Percentiles rank a stretch among this genome's conserved stretches.
phyloP scores from a whole-genome alignment of 1,140 invertebrate species.

The Adoxophyes honmai region DNA sequence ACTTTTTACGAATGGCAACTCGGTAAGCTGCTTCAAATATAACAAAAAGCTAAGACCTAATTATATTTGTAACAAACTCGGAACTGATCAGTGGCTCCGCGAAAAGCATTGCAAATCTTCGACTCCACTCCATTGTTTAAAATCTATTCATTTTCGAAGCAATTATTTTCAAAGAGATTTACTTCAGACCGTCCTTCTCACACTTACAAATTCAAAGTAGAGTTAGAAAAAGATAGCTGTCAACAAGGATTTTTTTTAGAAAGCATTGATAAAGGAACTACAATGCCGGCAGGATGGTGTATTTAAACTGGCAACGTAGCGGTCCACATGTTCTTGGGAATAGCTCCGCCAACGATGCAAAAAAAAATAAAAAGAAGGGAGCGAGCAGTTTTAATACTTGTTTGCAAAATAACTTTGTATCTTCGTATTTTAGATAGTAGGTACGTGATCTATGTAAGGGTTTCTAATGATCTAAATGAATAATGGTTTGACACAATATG shows the following conservation, averaged over 20 bases:
- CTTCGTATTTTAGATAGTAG: too few species aligned
- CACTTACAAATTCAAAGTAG: slow-evolving; percentile 13
- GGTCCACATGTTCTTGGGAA: slow-evolving; percentile 74
- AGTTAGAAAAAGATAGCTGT: slow-evolving; percentile 42
- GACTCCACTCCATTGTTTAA: slow-evolving; percentile 49
- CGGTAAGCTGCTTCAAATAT: not conserved
- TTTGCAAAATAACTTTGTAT: too few species aligned
- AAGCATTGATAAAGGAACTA: slow-evolving; percentile 65
- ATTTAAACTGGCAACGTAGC: slow-evolving; percentile 74
- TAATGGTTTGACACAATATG: too few species aligned
- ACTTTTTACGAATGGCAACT: too few species aligned
- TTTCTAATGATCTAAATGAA: too few species aligned
- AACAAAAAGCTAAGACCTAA: not conserved
- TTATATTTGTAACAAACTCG: not conserved
- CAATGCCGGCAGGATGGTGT: slow-evolving; percentile 70
- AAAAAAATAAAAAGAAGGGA: slow-evolving; percentile 50
- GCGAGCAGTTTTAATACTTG: slow-evolving; percentile 41
- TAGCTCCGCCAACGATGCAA: slow-evolving; percentile 65
- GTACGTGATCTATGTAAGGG: too few species aligned
- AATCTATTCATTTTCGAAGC: slow-evolving; percentile 58
- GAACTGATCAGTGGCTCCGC: slow-evolving; percentile 23
- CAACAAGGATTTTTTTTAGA: slow-evolving; percentile 51
- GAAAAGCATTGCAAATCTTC: slow-evolving; percentile 42
- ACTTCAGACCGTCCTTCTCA: slow-evolving; percentile 34
- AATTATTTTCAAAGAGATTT: slow-evolving; percentile 51